These are phyloP conservation scores for Drosophila kurseongensis DNA, from an alignment of 1,140 invertebrate species.

Conservation along the genomic window DNA sequence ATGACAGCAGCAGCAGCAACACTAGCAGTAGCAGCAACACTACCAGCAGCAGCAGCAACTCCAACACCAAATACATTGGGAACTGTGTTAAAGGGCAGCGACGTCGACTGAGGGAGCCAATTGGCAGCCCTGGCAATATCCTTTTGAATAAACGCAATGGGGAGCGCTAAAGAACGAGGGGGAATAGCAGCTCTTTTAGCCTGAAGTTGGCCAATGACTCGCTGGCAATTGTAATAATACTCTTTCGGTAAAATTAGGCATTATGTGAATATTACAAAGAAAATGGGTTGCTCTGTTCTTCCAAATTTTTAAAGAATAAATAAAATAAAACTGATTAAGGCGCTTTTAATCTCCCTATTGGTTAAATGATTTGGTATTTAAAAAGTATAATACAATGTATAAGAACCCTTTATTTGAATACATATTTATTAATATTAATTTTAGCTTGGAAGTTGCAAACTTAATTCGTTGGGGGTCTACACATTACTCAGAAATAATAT, in stretches of 20 bases:
- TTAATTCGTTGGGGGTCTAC: too few relatives aligned
- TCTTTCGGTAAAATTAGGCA: neutral
- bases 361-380: too few relatives aligned
- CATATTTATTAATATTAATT: too few relatives aligned
- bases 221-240: conserved; percentile 35
- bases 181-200: conserved; percentile 24
- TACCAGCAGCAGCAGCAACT: conserved; percentile 14
- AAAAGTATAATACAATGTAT: too few relatives aligned
- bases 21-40: conserved; percentile 7
- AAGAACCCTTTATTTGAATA: too few relatives aligned
- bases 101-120: conserved; percentile 45
- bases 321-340: too few relatives aligned
- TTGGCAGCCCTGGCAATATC: conserved; percentile 61
- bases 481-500: too few relatives aligned
- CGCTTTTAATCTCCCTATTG: too few relatives aligned
- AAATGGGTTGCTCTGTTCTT: too few relatives aligned
- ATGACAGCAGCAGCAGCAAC: conserved; percentile 56
- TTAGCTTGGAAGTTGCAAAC: too few relatives aligned
- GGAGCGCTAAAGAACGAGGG: neutral
- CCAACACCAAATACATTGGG: conserved; percentile 19
- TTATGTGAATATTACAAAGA: neutral
- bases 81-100: conserved; percentile 34
- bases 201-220: conserved; percentile 42
- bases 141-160: conserved; percentile 62
- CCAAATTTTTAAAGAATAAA: too few relatives aligned